Conservation (phyloP, 1,140 invertebrate species). For the Papilio helenus region DNA sequence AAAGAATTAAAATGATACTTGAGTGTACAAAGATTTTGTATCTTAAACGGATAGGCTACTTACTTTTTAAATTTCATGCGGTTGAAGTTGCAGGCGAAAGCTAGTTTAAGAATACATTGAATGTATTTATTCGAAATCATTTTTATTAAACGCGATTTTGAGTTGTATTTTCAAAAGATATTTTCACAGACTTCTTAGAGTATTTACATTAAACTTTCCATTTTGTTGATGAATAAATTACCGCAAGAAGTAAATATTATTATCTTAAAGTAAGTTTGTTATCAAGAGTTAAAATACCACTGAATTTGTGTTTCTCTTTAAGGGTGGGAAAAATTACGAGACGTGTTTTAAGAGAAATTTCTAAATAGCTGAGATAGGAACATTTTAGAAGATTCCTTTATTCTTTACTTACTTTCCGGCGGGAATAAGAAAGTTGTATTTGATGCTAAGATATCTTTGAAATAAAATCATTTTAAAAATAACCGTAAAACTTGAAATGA, state of each 20-base stretch:
- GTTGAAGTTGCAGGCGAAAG: too few relatives aligned
- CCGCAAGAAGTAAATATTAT: constrained; percentile 9
- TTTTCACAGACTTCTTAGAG: not conserved
- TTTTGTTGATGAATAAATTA: constrained; percentile 15
- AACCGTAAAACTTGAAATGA: not conserved
- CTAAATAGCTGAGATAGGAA: constrained; percentile 27
- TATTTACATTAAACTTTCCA: constrained; percentile 9
- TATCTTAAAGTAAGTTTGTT: constrained; percentile 37
- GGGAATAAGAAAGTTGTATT: not conserved
- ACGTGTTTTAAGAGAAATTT: constrained; percentile 15
- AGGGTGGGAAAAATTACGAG: constrained; percentile 29
- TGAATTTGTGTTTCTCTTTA: constrained; percentile 31
- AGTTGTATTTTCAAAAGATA: not conserved
- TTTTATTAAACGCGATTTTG: not conserved
- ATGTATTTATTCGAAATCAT: not conserved
- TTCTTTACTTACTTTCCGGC: constrained; percentile 19
- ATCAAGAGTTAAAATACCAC: constrained; percentile 25
- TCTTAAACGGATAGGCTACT: too few relatives aligned
- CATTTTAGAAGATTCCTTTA: constrained; percentile 19
- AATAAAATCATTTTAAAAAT: constrained; percentile 6
- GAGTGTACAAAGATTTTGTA: too few relatives aligned
- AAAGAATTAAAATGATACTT: too few relatives aligned
- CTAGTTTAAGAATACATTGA: not conserved
- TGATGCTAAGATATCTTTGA: not conserved
- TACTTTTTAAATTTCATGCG: too few relatives aligned